Evolutionary conservation across 2,888 invertebrate species (phyloP).

Genomic region (Sipha maydis): DNA sequence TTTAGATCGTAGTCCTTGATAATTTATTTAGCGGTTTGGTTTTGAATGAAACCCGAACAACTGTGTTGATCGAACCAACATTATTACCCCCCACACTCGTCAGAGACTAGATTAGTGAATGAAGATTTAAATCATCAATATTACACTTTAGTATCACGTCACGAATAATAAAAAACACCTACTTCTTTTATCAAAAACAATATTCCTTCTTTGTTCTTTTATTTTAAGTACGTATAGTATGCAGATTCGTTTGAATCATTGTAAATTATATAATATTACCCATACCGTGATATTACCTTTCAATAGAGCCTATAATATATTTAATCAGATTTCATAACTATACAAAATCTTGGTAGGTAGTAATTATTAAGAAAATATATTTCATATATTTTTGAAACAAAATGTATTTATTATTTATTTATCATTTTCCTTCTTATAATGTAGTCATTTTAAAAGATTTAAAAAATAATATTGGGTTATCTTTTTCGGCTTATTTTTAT

Average conservation of each 20-base stretch:
- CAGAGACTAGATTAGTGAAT: background rate
- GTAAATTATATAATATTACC: too few species aligned
- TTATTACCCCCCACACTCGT: conserved; percentile 32
- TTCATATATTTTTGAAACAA: background rate
- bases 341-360: background rate
- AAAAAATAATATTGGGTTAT: too few species aligned
- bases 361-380: background rate
- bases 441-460: too few species aligned
- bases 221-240: background rate
- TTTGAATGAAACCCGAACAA: conserved; percentile 11
- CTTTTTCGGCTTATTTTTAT: too few species aligned
- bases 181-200: too few species aligned
- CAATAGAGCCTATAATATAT: background rate
- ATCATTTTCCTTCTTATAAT: too few species aligned
- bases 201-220: conserved; percentile 15
- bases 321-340: background rate
- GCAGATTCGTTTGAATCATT: too few species aligned
- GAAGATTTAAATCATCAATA: conserved; percentile 34
- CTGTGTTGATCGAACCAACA: conserved; percentile 15
- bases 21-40: conserved; percentile 11
- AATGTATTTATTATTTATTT: too few species aligned
- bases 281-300: too few species aligned
- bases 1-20: conserved; percentile 26
- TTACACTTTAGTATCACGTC: background rate
- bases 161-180: background rate